A percentile compares a stretch with the other conserved stretches of the same genome.
phyloP scores from a whole-genome alignment of 2,888 invertebrate genomes.

The Ganaspis brasiliensis region DNA sequence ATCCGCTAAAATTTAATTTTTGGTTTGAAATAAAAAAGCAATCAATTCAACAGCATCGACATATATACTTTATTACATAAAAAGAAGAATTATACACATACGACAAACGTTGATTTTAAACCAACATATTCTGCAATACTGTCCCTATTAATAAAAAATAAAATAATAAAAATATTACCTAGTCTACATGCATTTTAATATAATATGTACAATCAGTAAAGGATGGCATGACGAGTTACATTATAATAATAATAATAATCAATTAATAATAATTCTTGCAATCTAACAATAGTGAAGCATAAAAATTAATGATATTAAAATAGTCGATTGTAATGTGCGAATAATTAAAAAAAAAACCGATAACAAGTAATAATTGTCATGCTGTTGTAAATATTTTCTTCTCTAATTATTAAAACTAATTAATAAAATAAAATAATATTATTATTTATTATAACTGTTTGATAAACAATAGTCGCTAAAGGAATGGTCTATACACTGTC shows the following conservation, averaged over 20 bases:
- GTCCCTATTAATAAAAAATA: conserved; percentile 59
- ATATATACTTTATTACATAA: conserved; percentile 74
- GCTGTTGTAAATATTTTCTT: conserved; percentile 44
- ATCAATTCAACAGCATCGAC: conserved; percentile 67
- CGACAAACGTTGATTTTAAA: conserved; percentile 66
- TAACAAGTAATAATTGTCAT: conserved; percentile 59
- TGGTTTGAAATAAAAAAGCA: too few relatives aligned
- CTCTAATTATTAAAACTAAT: conserved; percentile 56
- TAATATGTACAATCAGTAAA: conserved; percentile 65
- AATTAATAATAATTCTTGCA: conserved; percentile 53
- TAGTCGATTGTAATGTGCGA: conserved; percentile 58
- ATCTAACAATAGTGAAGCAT: conserved; percentile 50
- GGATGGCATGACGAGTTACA: conserved; percentile 58
- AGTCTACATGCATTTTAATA: conserved; percentile 55
- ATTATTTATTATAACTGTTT: conserved; percentile 55
- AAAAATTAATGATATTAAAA: conserved; percentile 57
- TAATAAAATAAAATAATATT: conserved; percentile 55
- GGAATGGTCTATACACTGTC: conserved; percentile 69
- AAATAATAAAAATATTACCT: conserved; percentile 59
- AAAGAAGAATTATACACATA: conserved; percentile 70
- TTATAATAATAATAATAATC: conserved; percentile 39
- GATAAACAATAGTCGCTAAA: conserved; percentile 62
- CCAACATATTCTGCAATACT: conserved; percentile 60
- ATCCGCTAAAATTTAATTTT: too few relatives aligned
- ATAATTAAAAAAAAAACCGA: conserved; percentile 53